Evolutionary conservation across 2,888 invertebrate species (phyloP).

Genomic region (Lamellibrachia columna): DNA sequence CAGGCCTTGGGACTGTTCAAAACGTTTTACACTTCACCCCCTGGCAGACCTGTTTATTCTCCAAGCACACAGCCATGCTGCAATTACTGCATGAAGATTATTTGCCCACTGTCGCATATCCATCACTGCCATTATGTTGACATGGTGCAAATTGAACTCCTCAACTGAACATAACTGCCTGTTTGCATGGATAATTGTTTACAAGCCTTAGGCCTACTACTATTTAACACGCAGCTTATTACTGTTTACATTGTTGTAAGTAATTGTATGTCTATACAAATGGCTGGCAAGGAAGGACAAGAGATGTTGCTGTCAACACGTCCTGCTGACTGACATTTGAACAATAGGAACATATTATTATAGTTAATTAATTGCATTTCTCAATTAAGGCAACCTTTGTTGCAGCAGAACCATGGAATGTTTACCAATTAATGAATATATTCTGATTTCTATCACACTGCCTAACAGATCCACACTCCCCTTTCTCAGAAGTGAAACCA

Average conservation of each 20-base stretch:
- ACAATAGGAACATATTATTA: background rate
- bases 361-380: background rate
- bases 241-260: background rate
- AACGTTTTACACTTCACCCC: too few species aligned
- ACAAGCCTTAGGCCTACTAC: background rate
- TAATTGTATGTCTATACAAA: background rate
- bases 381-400: background rate
- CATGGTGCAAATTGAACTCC: background rate
- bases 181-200: background rate
- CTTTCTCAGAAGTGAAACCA: too few species aligned
- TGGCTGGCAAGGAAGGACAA: too few species aligned
- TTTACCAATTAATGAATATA: background rate
- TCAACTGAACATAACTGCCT: background rate
- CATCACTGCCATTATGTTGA: background rate
- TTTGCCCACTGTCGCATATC: too few species aligned
- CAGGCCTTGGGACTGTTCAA: too few species aligned
- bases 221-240: background rate
- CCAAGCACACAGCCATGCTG: too few species aligned
- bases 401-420: background rate
- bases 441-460: background rate
- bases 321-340: background rate
- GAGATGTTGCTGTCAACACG: too few species aligned
- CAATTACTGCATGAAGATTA: too few species aligned
- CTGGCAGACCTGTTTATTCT: too few species aligned
- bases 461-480: background rate